Conservation (phyloP, 2,113 vertebrate genomes). For the Chlorocebus sabaeus region DNA sequence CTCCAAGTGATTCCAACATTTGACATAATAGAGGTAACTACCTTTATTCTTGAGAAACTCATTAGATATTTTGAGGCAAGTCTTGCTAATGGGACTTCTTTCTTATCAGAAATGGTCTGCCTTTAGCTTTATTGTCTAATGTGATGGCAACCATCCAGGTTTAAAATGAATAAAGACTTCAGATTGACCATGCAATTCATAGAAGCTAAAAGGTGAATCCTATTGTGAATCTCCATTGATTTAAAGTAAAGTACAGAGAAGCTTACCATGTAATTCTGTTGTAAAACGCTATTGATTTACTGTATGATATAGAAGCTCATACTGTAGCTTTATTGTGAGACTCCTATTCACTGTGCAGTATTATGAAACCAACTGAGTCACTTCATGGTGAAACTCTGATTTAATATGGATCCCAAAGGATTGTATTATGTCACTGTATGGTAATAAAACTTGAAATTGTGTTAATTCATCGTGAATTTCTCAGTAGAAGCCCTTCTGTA, state of each 20-base stretch:
- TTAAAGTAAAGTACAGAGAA: conserved; percentile 54
- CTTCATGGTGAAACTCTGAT: not conserved
- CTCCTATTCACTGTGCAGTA: conserved; percentile 5
- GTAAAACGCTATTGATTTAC: conserved; percentile 77
- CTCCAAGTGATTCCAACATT: not conserved
- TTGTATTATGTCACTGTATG: not conserved
- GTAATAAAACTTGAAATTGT: not conserved
- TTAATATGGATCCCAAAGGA: not conserved
- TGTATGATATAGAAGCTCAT: conserved; percentile 39
- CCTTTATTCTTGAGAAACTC: conserved; percentile 1
- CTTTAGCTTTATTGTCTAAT: not conserved
- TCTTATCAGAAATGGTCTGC: not conserved
- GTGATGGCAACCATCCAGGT: not conserved
- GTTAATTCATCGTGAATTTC: conserved; percentile 1
- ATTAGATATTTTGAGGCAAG: not conserved
- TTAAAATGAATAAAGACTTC: conserved; percentile 42
- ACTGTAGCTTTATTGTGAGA: not conserved
- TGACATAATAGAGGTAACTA: not conserved
- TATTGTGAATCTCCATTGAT: conserved; percentile 67
- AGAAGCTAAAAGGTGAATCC: conserved; percentile 63
- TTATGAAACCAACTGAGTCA: not conserved
- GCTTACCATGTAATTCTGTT: conserved; percentile 62
- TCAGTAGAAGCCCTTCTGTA: not conserved
- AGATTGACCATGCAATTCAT: conserved; percentile 57
- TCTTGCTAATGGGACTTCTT: not conserved